A percentile compares a stretch with the other conserved stretches of the same genome.
These are phyloP conservation scores for Tokudaia tokunoshimensis DNA, from an alignment of 2,797 vertebrate species.

Conservation along the genomic window DNA sequence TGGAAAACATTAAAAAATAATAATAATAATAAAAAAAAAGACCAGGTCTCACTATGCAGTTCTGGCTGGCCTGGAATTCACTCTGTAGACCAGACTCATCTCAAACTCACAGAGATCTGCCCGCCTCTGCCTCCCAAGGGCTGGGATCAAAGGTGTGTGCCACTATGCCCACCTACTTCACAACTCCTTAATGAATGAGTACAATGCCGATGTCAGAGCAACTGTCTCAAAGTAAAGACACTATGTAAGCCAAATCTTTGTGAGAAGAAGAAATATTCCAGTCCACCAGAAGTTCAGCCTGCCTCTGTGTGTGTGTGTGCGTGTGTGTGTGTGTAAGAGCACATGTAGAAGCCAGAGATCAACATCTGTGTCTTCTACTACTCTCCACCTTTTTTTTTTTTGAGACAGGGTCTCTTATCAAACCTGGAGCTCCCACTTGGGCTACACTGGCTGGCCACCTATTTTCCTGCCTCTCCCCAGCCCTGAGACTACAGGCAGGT, in stretches of 20 bases:
- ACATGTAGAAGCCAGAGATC: background rate
- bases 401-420: background rate
- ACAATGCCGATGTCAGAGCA: background rate
- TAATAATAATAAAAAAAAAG: no score
- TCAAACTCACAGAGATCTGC: background rate
- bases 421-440: background rate
- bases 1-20: background rate
- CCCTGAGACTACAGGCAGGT: background rate
- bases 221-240: slow-evolving; percentile 4
- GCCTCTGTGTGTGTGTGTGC: background rate
- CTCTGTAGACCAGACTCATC: background rate
- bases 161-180: background rate
- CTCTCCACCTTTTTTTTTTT: background rate
- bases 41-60: background rate
- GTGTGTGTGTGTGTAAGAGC: background rate
- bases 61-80: background rate
- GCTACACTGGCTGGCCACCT: background rate
- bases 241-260: background rate
- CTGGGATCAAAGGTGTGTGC: background rate
- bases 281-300: background rate
- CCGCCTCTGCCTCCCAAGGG: background rate
- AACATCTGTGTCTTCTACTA: background rate
- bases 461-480: background rate
- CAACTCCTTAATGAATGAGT: background rate
- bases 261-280: background rate